These are phyloP conservation scores for Amazona finschi DNA, from an alignment of 2,797 vertebrate species.

Conservation along the genomic window DNA sequence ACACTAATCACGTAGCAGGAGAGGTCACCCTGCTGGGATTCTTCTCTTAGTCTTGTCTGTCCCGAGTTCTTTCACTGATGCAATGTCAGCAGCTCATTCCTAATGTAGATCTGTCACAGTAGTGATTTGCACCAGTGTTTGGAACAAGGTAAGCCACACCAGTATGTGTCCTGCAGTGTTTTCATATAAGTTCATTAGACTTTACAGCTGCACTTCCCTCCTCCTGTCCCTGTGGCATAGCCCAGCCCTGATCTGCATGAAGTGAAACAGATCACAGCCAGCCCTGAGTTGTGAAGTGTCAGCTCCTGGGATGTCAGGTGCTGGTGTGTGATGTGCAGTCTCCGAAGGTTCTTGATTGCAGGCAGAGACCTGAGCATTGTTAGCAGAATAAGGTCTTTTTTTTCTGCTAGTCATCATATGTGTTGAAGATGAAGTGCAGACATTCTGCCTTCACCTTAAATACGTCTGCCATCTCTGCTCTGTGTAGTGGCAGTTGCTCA, in stretches of 20 bases:
- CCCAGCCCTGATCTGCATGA: not conserved
- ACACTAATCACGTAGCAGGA: not conserved
- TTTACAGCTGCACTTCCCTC: not conserved
- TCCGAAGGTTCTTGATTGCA: not conserved
- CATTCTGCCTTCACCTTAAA: not conserved
- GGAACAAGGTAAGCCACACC: not conserved
- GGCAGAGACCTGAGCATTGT: not conserved
- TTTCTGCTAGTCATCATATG: not conserved
- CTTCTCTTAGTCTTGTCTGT: not conserved
- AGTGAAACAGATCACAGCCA: not conserved
- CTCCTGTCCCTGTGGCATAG: not conserved
- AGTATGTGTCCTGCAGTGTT: not conserved
- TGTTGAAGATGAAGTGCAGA: not conserved
- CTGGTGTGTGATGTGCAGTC: not conserved
- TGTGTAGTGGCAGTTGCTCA: not conserved
- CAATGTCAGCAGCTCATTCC: not conserved
- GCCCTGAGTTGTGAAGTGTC: not conserved
- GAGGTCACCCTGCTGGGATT: not conserved
- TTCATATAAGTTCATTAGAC: not conserved
- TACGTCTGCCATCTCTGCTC: not conserved
- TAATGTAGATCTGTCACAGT: not conserved
- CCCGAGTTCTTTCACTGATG: fast-evolving
- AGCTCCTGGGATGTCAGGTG: not conserved
- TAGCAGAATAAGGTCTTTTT: not conserved
- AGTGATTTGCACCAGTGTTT: not conserved